Base-by-base conservation (phyloP, 2,113 vertebrate genomes). In the Lagopus leucura region DNA sequence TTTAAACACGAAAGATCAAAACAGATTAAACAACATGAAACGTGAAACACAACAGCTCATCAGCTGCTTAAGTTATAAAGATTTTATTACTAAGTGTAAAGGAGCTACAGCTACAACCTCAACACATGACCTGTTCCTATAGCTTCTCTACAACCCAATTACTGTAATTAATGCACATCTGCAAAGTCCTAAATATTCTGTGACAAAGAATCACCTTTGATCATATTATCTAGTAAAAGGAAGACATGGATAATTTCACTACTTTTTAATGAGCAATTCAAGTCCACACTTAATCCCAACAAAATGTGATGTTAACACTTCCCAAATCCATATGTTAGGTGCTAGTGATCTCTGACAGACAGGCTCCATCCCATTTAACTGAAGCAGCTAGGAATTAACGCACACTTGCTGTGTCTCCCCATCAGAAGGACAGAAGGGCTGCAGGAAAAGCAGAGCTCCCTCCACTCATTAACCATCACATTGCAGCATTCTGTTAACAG, bases 301-400 rank as follows among this genome's bases (percentile, higher is more conserved):
- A 21, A 89, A 82, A 94, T 57, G 67, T 92, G 89, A 61, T 0
- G 86, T 65, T 85, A 45, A 78, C 92, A 88, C 88, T 84, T 92
- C 78, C 89, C 92, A 89, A 82, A 91, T 75, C 75, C 64, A 52
- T 86, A 76, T 73, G 82, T 36, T 16, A 74, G 82, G 74, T 81
- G 85, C 87, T 88, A 45, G 32, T 25, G 17, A 57, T 77, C 79
- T 80, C 90, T 94, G 95, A 90, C 86, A 96, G 95, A 90, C 91
- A 94, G 73, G 30, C 84, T 95, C 91, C 94, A 92, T 72, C 93
- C 71, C 94, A 40, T 81, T 64, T 21, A 17, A 75, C 83, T 71
- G 57, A 83, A 90, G 86, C 63, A 87, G 66, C 92, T 15, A 1
- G 14, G 66, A 95, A 88, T 19, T 65, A 36, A 63, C 85, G 85